Base-by-base conservation (phyloP, 1,140 invertebrate genomes). In the Bombus confusus region DNA sequence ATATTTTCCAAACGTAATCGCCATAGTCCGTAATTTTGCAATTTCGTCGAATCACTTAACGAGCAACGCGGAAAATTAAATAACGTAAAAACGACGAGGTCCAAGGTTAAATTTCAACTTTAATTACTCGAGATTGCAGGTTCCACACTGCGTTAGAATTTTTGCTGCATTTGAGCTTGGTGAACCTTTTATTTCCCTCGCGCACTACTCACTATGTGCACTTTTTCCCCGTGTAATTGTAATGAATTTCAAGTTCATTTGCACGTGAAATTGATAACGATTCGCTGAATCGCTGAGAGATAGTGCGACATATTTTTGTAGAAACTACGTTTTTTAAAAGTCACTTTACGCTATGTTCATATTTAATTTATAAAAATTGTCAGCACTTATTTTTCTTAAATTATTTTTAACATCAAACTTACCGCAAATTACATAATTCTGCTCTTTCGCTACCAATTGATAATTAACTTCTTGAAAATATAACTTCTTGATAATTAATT, bases 221-320 rank as follows among this genome's bases (percentile, higher is more conserved):
- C 52, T 72, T 80, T 85, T 71, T 62, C 1, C 59, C 31, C 47
- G 18, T 15, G 41, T 84, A 84, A 85, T 85, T 72, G 37, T 62
- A 85, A 84, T 52, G 79, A 88, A 86, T 81, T 81, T 88, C 59
- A 59, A 73, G 76, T 88, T 86, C n/a, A 64, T 85, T 89, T 82
- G 69, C 75, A 83, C 84, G 31, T 59, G 34, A 85, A 47, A 88
- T 81, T 69, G 72, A 69, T 86, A 76, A 79, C 76, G 75, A 72
- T 66, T 59, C 77, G 22, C 12, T 34, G 31, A 34, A 57, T 37
- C 25, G 64, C 77, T 12, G 47, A 52, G 47, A 52, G 47, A 22
- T 52, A 52, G 47, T 52, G n/a, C 31, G 66, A 79, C 77, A 39
- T 15, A 41, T 66, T 79, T 47, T 5, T 28, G 9, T 25, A 12